A percentile compares a stretch with the other conserved stretches of the same genome.
Evolutionary conservation across 2,113 vertebrate species (phyloP).

Genomic region (Corythoichthys haematopterus): DNA sequence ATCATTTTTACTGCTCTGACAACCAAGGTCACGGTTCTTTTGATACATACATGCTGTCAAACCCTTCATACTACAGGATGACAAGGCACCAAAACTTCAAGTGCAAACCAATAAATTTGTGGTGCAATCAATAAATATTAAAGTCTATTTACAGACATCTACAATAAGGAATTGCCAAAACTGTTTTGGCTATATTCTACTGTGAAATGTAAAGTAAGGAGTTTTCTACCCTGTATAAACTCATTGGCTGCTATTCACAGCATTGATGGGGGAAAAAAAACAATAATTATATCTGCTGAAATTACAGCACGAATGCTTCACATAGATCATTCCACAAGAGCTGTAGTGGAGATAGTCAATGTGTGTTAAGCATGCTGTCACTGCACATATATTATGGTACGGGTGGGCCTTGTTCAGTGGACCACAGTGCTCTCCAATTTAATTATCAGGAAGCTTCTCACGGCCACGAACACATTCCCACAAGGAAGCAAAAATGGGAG

Average conservation of each 20-base stretch:
- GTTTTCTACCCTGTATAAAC: too few species aligned
- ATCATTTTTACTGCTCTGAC: neutral
- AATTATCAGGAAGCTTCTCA: constrained; percentile 13
- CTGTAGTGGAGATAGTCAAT: neutral
- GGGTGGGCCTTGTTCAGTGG: constrained; percentile 10
- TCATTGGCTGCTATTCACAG: too few species aligned
- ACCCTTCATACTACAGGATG: neutral
- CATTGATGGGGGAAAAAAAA: too few species aligned
- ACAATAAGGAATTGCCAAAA: neutral
- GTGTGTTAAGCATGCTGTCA: constrained; percentile 7
- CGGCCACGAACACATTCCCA: constrained; percentile 9
- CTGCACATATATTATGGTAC: constrained; percentile 4
- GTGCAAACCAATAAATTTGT: neutral
- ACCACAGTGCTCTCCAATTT: constrained; percentile 12
- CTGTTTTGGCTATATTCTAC: too few species aligned
- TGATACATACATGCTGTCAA: constrained; percentile 1
- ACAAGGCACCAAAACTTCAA: neutral
- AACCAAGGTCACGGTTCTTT: neutral
- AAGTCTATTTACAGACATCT: neutral
- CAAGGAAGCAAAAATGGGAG: neutral
- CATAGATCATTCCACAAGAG: neutral
- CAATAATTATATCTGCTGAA: neutral
- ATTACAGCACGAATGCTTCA: constrained; percentile 5
- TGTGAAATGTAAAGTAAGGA: too few species aligned
- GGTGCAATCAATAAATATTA: neutral